Conservation (phyloP, 1,140 invertebrate genomes). For the Diabrotica virgifera region DNA sequence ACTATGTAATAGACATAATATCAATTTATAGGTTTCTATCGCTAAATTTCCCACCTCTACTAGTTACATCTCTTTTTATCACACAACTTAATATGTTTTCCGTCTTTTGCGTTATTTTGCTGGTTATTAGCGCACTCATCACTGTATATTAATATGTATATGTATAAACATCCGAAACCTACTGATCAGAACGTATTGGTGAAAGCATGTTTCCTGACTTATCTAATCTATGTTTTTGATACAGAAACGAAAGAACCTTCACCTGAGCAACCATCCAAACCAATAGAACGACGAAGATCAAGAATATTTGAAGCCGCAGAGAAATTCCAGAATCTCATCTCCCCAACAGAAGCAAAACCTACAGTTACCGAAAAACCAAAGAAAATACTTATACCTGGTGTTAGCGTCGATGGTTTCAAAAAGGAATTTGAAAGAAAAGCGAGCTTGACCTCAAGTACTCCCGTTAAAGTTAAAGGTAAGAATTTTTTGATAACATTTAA, state of each 20-base stretch:
- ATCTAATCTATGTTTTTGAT: slow-evolving; percentile 27
- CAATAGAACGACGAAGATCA: slow-evolving; percentile 58
- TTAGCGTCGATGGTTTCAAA: slow-evolving; percentile 79
- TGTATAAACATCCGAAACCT: too few species aligned
- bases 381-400: slow-evolving; percentile 74
- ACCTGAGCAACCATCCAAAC: slow-evolving; percentile 42
- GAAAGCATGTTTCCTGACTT: too few species aligned
- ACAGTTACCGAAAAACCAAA: slow-evolving; percentile 64
- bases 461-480: slow-evolving; percentile 44
- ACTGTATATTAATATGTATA: too few species aligned
- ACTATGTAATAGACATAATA: too few species aligned
- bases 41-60: too few species aligned
- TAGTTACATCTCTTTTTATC: too few species aligned
- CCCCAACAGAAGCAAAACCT: slow-evolving; percentile 41
- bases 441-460: slow-evolving; percentile 56
- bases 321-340: slow-evolving; percentile 63
- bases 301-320: slow-evolving; percentile 70
- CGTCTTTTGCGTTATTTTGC: too few species aligned
- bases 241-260: slow-evolving; percentile 44
- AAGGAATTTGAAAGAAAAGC: slow-evolving; percentile 78
- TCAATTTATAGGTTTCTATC: too few species aligned
- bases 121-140: too few species aligned
- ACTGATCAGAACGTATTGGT: too few species aligned
- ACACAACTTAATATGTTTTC: too few species aligned
- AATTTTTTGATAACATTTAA: neutral